Percentiles rank a stretch among this genome's conserved stretches.
Conservation (phyloP, 2,888 invertebrate species). For the Ormia ochracea region DNA sequence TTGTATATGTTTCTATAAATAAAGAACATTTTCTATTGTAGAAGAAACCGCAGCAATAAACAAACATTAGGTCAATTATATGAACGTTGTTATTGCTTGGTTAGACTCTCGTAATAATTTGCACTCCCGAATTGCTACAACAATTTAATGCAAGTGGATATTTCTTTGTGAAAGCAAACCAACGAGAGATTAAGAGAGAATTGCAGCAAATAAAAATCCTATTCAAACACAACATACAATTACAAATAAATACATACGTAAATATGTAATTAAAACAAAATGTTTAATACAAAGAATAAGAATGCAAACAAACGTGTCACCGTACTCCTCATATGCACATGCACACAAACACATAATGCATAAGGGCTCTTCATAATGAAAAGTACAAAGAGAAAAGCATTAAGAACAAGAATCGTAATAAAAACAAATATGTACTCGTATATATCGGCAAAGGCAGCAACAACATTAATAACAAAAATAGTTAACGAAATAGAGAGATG, state of each 20-base stretch:
- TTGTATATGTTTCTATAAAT: too few species aligned
- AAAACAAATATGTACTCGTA: slow-evolving; percentile 31
- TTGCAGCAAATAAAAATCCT: background rate
- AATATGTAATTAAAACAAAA: background rate
- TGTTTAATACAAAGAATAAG: background rate
- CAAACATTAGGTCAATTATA: slow-evolving; percentile 44
- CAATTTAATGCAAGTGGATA: background rate
- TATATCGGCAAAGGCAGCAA: background rate
- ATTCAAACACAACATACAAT: too few species aligned
- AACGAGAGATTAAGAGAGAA: background rate
- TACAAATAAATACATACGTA: background rate
- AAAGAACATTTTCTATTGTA: too few species aligned
- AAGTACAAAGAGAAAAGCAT: slow-evolving; percentile 18
- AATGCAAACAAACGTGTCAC: slow-evolving; percentile 27
- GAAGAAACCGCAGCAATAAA: slow-evolving; percentile 1
- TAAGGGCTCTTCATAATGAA: slow-evolving; percentile 32
- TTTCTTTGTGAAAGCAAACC: background rate
- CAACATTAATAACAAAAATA: background rate
- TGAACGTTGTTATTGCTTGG: slow-evolving; percentile 1
- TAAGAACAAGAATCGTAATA: background rate
- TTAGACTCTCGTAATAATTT: slow-evolving; percentile 1
- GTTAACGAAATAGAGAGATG: slow-evolving; percentile 24
- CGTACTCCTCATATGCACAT: background rate
- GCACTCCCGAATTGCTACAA: background rate
- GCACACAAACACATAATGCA: background rate